Conservation (phyloP, 1,140 invertebrate species). For the Amphibalanus amphitrite region DNA sequence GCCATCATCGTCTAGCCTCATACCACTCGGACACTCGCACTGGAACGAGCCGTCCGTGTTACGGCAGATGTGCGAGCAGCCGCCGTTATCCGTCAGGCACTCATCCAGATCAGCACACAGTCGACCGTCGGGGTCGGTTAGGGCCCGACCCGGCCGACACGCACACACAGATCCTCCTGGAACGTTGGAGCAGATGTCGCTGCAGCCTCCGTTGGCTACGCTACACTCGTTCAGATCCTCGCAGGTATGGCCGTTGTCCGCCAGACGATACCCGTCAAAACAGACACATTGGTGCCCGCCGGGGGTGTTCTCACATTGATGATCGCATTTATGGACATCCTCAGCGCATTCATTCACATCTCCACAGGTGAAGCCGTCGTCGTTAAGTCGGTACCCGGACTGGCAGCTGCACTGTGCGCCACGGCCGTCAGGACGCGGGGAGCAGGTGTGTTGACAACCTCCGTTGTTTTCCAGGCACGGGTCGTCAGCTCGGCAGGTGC, state of each 20-base stretch:
- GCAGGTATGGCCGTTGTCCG: constrained; percentile 27
- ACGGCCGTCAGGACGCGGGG: constrained; percentile 19
- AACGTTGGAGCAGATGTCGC: constrained; percentile 18
- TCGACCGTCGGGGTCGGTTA: neutral
- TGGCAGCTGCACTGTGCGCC: constrained; percentile 18
- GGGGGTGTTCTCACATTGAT: constrained; percentile 72
- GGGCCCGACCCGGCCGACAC: constrained; percentile 9
- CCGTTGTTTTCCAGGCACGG: constrained; percentile 11
- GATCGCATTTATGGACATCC: constrained; percentile 60
- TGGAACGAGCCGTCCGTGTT: constrained; percentile 58
- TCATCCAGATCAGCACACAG: neutral
- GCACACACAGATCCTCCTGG: constrained; percentile 14
- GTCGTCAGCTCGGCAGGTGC: constrained; percentile 21
- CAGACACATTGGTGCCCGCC: constrained; percentile 85
- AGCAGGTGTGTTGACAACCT: constrained; percentile 13
- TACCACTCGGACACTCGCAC: constrained; percentile 52
- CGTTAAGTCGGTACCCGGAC: constrained; percentile 19
- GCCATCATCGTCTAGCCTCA: constrained; percentile 28
- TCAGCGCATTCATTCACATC: constrained; percentile 84
- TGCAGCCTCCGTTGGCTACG: constrained; percentile 18
- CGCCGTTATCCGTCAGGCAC: constrained; percentile 28
- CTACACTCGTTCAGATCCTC: constrained; percentile 20
- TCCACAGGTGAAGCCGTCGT: constrained; percentile 25
- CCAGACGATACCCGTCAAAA: constrained; percentile 43
- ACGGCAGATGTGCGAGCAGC: constrained; percentile 35